These are phyloP conservation scores for Clivina fossor DNA, from an alignment of 2,888 invertebrate genomes.

Conservation along the genomic window DNA sequence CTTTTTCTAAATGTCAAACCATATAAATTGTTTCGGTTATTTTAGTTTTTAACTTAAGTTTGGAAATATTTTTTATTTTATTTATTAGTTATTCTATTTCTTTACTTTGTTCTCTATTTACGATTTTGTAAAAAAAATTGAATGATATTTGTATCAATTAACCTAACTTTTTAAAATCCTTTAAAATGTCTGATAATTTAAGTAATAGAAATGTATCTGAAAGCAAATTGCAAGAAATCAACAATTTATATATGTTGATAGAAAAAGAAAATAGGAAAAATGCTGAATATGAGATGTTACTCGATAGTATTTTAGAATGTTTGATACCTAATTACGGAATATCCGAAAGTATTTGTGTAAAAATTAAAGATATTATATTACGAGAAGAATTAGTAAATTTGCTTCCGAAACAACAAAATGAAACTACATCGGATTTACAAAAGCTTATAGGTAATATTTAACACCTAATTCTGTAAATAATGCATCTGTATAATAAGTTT, in stretches of 20 bases:
- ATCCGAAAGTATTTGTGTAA: slow-evolving; percentile 41
- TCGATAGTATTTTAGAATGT: slow-evolving; percentile 43
- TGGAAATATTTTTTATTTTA: too few relatives aligned
- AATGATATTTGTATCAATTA: too few relatives aligned
- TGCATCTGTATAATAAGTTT: neutral
- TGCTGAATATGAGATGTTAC: slow-evolving; percentile 44
- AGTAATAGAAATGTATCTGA: slow-evolving; percentile 10
- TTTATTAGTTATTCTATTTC: too few relatives aligned
- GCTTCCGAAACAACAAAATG: slow-evolving; percentile 16
- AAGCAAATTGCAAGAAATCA: slow-evolving; percentile 42
- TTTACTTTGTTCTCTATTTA: too few relatives aligned
- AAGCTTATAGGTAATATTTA: slow-evolving; percentile 18
- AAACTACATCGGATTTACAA: neutral
- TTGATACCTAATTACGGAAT: slow-evolving; percentile 39
- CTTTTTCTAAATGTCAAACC: too few relatives aligned
- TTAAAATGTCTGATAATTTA: slow-evolving; percentile 6
- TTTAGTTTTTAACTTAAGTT: too few relatives aligned
- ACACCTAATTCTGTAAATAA: neutral
- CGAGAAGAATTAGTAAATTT: slow-evolving; percentile 20
- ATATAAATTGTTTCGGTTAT: too few relatives aligned
- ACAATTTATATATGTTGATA: slow-evolving; percentile 43
- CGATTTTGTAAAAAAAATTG: too few relatives aligned
- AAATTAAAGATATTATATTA: slow-evolving; percentile 43
- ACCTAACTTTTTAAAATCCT: too few relatives aligned
- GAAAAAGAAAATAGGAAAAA: slow-evolving; percentile 44